phyloP scores from a whole-genome alignment of 2,113 vertebrate species.

The Leucoraja erinaceus region DNA sequence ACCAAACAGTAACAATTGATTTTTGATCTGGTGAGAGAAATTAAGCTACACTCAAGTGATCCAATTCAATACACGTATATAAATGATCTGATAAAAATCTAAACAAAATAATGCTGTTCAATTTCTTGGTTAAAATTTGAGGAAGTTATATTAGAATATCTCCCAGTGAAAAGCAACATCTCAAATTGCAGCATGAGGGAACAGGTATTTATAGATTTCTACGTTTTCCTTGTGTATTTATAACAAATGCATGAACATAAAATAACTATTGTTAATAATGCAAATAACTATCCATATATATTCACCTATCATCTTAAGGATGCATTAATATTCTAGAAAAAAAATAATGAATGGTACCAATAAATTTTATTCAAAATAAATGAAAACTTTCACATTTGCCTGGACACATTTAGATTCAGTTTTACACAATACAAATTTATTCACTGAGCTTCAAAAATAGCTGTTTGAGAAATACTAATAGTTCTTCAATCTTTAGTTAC shows the following conservation, averaged over 20 bases:
- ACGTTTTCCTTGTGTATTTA: background rate
- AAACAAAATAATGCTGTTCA: background rate
- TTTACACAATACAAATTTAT: background rate
- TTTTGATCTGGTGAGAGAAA: background rate
- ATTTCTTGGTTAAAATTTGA: constrained; percentile 11
- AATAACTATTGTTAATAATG: background rate
- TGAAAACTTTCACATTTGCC: constrained; percentile 7
- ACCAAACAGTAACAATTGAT: background rate
- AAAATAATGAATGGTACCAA: background rate
- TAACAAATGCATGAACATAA: background rate
- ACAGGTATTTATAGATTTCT: background rate
- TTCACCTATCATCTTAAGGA: background rate
- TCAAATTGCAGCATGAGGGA: background rate
- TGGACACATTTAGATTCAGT: background rate
- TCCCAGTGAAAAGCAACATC: background rate
- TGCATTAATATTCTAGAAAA: background rate
- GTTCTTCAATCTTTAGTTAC: constrained; percentile 20
- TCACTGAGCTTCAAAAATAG: background rate
- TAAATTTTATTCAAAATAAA: constrained; percentile 33
- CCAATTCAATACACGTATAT: background rate
- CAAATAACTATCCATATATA: background rate
- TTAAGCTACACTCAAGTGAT: background rate
- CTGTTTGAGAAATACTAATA: background rate
- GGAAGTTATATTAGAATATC: background rate
- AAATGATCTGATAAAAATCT: background rate